phyloP scores from a whole-genome alignment of 2,113 vertebrate species.

The Thunnus maccoyii region DNA sequence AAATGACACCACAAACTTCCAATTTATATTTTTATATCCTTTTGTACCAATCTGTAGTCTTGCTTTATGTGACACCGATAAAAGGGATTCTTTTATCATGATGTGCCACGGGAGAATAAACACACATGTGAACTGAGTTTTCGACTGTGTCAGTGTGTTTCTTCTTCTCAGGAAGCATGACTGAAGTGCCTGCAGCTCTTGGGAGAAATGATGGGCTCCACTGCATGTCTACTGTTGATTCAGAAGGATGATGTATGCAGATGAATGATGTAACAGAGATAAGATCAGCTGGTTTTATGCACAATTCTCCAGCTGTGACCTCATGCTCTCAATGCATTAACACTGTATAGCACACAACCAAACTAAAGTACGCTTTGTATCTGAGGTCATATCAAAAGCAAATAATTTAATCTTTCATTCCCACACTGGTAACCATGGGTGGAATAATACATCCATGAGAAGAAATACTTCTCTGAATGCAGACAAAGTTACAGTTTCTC shows the following conservation, averaged over 20 bases:
- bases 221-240: background rate
- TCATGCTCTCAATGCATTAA: slow-evolving; percentile 28
- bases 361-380: background rate
- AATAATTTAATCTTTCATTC: background rate
- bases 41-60: slow-evolving; percentile 73
- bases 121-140: slow-evolving; percentile 51
- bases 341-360: background rate
- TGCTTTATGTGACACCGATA: slow-evolving; percentile 70
- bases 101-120: slow-evolving; percentile 75
- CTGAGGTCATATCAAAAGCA: slow-evolving; percentile 15
- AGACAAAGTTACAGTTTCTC: slow-evolving; percentile 45
- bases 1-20: slow-evolving; percentile 62
- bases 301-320: slow-evolving; percentile 45
- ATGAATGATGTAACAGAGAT: slow-evolving; percentile 8
- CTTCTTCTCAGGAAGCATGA: background rate
- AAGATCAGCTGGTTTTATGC: slow-evolving; percentile 24
- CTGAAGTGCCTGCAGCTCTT: slow-evolving; percentile 22
- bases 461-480: background rate
- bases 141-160: slow-evolving; percentile 37
- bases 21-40: slow-evolving; percentile 76
- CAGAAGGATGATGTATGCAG: slow-evolving; percentile 18
- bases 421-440: background rate
- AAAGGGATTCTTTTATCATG: slow-evolving; percentile 62
- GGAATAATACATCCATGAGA: too few species aligned
- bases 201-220: background rate